phyloP scores from a whole-genome alignment of 2,113 vertebrate species.

The Tretioscincus oriximinensis region DNA sequence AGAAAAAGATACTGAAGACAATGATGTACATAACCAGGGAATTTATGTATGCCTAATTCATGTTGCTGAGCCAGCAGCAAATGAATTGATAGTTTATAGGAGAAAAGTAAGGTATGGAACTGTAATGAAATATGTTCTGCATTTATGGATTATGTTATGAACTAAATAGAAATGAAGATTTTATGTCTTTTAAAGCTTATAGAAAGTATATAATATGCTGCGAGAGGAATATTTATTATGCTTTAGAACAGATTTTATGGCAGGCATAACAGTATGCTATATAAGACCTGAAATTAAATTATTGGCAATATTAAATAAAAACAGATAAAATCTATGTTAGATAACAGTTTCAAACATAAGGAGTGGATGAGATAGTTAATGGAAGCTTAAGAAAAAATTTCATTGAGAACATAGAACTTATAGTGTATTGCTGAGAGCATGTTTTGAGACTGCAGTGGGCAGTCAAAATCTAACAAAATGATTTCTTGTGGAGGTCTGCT shows the following conservation, averaged over 20 bases:
- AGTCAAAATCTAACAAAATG: not conserved
- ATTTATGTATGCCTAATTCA: not conserved
- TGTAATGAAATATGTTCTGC: slow-evolving; percentile 11
- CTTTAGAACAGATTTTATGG: slow-evolving; percentile 3
- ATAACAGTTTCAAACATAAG: not conserved
- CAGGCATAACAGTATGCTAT: not conserved
- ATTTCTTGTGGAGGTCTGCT: not conserved
- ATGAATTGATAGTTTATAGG: slow-evolving; percentile 13
- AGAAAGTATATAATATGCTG: not conserved
- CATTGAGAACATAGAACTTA: no score
- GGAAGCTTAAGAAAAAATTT: not conserved
- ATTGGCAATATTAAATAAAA: not conserved
- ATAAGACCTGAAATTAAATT: slow-evolving; percentile 4
- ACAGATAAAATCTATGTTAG: not conserved
- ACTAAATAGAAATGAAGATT: slow-evolving; percentile 9
- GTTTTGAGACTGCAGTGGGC: not conserved
- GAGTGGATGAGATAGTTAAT: not conserved
- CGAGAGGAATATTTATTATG: not conserved
- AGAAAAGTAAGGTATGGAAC: not conserved
- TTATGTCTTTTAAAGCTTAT: slow-evolving; percentile 12
- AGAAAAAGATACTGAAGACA: not conserved
- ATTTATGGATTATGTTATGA: slow-evolving; percentile 14
- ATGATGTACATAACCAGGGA: not conserved
- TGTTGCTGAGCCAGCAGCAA: slow-evolving; percentile 8
- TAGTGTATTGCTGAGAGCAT: not conserved